A percentile compares a stretch with the other conserved stretches of the same genome.
phyloP scores from a whole-genome alignment of 2,113 vertebrate species.

The Opisthocomus hoazin region DNA sequence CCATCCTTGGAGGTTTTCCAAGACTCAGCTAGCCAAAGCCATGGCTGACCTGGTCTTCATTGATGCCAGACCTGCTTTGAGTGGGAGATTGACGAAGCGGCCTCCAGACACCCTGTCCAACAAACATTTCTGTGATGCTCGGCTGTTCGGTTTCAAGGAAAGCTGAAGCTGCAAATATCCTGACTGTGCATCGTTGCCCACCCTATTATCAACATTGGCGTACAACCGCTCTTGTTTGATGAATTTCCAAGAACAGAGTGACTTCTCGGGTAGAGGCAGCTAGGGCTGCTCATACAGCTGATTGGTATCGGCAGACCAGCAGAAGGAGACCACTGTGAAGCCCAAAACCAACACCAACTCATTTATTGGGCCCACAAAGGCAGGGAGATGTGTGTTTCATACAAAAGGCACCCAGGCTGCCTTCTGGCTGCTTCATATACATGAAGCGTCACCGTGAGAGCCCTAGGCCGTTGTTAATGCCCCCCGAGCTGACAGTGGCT shows the following conservation, averaged over 20 bases:
- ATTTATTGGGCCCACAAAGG: background rate
- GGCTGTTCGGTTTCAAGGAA: background rate
- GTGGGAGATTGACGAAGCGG: background rate
- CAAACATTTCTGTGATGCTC: background rate
- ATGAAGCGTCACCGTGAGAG: background rate
- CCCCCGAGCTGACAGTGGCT: background rate
- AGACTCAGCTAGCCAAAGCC: background rate
- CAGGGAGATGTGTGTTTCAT: background rate
- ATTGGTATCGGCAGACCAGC: background rate
- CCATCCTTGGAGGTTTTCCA: background rate
- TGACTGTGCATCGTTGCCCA: background rate
- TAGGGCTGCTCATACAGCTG: background rate
- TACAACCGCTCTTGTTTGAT: background rate
- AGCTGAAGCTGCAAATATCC: background rate
- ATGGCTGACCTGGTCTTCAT: background rate
- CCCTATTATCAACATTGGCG: rapidly evolving
- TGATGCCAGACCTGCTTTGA: background rate
- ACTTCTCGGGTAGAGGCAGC: background rate
- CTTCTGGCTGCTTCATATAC: background rate
- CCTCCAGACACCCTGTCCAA: background rate
- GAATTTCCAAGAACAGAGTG: background rate
- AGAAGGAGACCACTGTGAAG: background rate
- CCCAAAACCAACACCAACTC: background rate
- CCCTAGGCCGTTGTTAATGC: background rate
- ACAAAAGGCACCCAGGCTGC: background rate